Base-by-base conservation (phyloP, 1,140 invertebrate species). In the Trypoxylus dichotomus region DNA sequence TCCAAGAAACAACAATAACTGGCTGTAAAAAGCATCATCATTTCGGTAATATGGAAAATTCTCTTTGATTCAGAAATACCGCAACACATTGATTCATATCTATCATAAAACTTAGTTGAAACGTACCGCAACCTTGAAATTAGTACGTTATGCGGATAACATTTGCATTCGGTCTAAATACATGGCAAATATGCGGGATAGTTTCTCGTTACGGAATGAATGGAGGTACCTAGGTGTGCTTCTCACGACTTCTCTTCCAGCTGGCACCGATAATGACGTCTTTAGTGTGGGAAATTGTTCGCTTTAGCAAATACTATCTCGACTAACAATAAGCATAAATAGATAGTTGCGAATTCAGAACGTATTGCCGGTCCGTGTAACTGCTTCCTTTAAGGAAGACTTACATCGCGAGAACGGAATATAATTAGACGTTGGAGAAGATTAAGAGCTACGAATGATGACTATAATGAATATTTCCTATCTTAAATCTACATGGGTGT, bases 201-300 rank as follows among this genome's bases (percentile, higher is more conserved):
- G 19, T 68, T 68, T 13, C 21, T 68, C 13, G 60, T 29, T 25
- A 68, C 24, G 27, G 24, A 68, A 68, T 25, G 60, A 29, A 27
- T 68, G 11, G n/a, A 68, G 8, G 32, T 37, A 37, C 32, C 25
- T 68, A 24, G 60, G 60, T 24, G 60, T 24, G 60, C 27, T 68
- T 68, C 60, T 68, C 60, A 68, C 60, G 60, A 68, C 27, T 54
- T 54, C 47, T 5, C 1, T 68, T 68, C 60, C 19, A 24, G 24
- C 10, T 10, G 25, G 60, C 24, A 6, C 15, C 32, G 32, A 37
- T 37, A 68, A 68, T 68, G 27, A 68, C 60, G 24, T 68, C 60
- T 68, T 27, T 68, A 68, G n/a, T 68, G 60, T 68, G 60, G 27
- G 60, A 68, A 68, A 27, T 68, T 27, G 7, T 68, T 68, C 24